Percentiles rank a stretch among this genome's conserved stretches.
Conservation (phyloP, 2,113 vertebrate genomes). For the Xenopus laevis region DNA sequence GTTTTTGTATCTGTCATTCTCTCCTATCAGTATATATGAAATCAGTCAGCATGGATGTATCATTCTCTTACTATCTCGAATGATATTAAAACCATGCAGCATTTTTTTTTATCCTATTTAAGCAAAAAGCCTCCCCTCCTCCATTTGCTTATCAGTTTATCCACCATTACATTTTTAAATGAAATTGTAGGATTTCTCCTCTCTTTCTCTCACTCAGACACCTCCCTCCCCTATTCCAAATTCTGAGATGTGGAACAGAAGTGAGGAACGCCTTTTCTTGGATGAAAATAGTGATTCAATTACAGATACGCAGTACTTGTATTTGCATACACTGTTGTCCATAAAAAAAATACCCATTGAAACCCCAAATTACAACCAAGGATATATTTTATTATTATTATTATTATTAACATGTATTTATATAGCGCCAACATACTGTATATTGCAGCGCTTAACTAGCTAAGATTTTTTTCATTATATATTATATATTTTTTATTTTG, state of each 20-base stretch:
- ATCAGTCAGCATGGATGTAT: constrained; percentile 90
- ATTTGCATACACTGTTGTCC: constrained; percentile 38
- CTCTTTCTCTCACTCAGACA: constrained; percentile 37
- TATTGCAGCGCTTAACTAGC: too few species aligned
- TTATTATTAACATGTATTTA: too few species aligned
- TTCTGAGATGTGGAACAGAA: constrained; percentile 84
- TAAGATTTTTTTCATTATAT: too few species aligned
- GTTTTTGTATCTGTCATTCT: constrained; percentile 78
- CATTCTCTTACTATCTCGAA: constrained; percentile 82
- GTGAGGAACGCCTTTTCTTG: constrained; percentile 78
- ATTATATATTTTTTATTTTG: too few species aligned
- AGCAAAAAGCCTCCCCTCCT: constrained; percentile 66
- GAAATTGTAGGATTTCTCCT: constrained; percentile 78
- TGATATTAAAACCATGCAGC: constrained; percentile 85
- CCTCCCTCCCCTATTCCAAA: constrained; percentile 74
- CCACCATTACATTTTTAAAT: constrained; percentile 96
- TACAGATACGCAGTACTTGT: constrained; percentile 80
- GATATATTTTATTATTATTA: too few species aligned
- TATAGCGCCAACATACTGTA: too few species aligned
- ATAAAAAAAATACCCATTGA: constrained; percentile 45
- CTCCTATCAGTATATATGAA: constrained; percentile 82
- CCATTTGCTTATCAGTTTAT: constrained; percentile 91
- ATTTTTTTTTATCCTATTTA: constrained; percentile 80
- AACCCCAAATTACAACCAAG: constrained; percentile 59
- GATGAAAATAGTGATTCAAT: constrained; percentile 97